Evolutionary conservation across 2,888 invertebrate genomes (phyloP).

Genomic region (Phania funesta): DNA sequence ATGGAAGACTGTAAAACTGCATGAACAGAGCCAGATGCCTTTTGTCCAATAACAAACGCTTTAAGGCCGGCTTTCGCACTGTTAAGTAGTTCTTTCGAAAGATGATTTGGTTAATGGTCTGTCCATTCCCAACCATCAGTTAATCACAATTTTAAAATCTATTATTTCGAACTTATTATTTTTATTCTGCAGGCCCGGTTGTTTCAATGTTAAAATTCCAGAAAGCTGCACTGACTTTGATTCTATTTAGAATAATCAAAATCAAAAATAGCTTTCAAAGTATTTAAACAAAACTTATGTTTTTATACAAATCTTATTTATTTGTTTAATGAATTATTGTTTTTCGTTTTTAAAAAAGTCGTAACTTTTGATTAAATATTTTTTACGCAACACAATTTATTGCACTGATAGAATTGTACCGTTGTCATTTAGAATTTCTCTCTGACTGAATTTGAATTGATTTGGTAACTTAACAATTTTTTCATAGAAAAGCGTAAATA

Average conservation of each 20-base stretch:
- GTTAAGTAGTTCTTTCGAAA: not conserved
- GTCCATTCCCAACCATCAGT: not conserved
- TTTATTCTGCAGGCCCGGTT: too few relatives aligned
- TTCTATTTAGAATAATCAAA: constrained; percentile 11
- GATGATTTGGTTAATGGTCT: not conserved
- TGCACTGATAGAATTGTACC: not conserved
- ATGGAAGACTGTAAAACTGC: not conserved
- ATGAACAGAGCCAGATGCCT: not conserved
- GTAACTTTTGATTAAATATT: not conserved
- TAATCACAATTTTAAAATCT: not conserved
- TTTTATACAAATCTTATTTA: not conserved
- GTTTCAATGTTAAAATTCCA: constrained; percentile 7
- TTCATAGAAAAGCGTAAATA: not conserved
- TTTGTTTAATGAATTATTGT: not conserved
- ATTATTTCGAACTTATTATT: not conserved
- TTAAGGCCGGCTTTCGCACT: not conserved
- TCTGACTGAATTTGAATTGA: not conserved
- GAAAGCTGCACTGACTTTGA: constrained; percentile 44
- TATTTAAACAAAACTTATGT: constrained; percentile 18
- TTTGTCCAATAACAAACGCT: not conserved
- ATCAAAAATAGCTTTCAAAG: constrained; percentile 43
- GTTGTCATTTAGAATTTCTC: not conserved
- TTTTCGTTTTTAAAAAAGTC: not conserved
- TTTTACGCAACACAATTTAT: not conserved
- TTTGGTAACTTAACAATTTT: not conserved